Evolutionary conservation across 2,797 vertebrate genomes (phyloP), one percentile per base, ranked within the genome.

Genomic region (Eptatretus atami): DNA sequence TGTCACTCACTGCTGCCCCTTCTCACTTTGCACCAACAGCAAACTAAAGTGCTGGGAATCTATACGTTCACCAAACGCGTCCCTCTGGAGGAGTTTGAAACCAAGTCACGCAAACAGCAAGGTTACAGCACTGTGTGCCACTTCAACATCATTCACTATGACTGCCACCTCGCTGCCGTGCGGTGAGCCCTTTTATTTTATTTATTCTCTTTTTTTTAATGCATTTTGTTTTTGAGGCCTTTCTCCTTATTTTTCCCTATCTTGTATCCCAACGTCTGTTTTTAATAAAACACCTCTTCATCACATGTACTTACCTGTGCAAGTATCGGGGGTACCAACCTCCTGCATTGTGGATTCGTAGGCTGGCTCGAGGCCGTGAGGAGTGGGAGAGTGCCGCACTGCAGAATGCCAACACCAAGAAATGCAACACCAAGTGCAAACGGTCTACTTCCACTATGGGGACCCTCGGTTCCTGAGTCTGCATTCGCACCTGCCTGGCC

Each of bases 341-440:
- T 44, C 31, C 31, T 44, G 31, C 31, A 8, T 44, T 24, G 55
- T 60, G 55, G 15, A 10, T 60, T 8, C 31, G 11, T 73, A 98
- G 92, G 68, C 73, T 96, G 64, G 92, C 92, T 24, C 82, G 92
- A 1, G 92, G 92, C 64, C 79, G 92, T 10, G 92, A 98, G 69
- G 90, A 96, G 68, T 96, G 92, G 92, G 90, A 98, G 66, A 98
- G 92, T 10, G 90, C 92, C 1, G 86, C 87, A 67, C 78, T 98
- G 53, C 92, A 98, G 67, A 98, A 98, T 0, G 90, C 92, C 72
- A 98, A 93, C 79, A 95, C 92, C 52, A 95, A 92, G 74, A n/a
- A n/a, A n/a, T n/a, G n/a, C 72, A 98, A 93, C 79, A 95, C 92
- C 52, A 95, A 92, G 74, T 96, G 92, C 76, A 98, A 98, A 98